These are phyloP conservation scores for Callinectes sapidus DNA, from an alignment of 2,888 invertebrate genomes.

Conservation along the genomic window DNA sequence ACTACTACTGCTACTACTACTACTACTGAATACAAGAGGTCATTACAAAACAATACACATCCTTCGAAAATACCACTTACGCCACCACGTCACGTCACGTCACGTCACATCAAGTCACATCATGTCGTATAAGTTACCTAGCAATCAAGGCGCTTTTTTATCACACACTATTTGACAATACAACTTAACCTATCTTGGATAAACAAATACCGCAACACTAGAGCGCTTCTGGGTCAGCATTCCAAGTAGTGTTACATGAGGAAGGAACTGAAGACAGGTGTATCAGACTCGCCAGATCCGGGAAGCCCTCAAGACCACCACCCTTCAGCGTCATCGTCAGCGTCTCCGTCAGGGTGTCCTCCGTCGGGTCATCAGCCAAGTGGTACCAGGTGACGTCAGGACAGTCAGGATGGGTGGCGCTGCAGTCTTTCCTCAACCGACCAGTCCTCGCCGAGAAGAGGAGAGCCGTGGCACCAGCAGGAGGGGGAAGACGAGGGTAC, in stretches of 20 bases:
- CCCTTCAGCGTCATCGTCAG: conserved; percentile 25
- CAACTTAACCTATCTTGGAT: not conserved
- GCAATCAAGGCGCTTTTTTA: not conserved
- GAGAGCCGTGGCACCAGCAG: conserved; percentile 5
- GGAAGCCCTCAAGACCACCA: not conserved
- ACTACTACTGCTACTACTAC: not conserved
- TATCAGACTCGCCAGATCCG: not conserved
- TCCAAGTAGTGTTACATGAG: not conserved
- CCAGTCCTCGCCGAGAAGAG: conserved; percentile 41
- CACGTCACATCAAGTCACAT: not conserved
- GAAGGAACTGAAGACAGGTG: not conserved
- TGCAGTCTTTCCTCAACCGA: conserved; percentile 29
- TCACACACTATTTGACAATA: not conserved
- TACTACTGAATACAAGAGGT: not conserved
- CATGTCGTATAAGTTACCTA: not conserved
- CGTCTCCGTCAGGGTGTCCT: conserved; percentile 1
- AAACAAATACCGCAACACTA: not conserved
- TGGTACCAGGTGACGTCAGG: conserved; percentile 36
- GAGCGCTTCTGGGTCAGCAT: not conserved
- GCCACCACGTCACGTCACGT: not conserved
- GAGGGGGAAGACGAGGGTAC: conserved; percentile 43
- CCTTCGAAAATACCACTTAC: not conserved
- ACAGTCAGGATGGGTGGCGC: conserved; percentile 43
- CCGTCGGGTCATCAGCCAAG: not conserved
- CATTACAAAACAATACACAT: not conserved